Percentiles rank a stretch among this genome's conserved stretches.
Conservation (phyloP, 2,113 vertebrate species). For the Xiphophorus maculatus region DNA sequence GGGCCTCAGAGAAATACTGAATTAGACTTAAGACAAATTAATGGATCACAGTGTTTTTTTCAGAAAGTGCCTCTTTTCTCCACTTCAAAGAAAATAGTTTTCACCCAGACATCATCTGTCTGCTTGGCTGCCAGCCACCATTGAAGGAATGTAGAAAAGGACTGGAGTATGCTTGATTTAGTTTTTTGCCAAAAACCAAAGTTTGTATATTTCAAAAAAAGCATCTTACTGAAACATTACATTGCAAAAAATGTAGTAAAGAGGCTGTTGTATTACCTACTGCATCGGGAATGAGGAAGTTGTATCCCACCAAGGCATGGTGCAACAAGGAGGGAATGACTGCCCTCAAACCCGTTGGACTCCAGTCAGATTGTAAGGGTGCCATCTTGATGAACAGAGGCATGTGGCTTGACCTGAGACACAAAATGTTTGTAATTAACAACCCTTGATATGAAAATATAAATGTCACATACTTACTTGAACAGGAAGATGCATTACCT, state of each 20-base stretch:
- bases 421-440: not conserved
- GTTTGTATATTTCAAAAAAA: not conserved
- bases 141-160: constrained; percentile 45
- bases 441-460: not conserved
- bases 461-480: not conserved
- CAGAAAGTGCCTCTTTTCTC: constrained; percentile 32
- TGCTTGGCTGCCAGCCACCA: constrained; percentile 7
- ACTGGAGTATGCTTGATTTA: constrained; percentile 8
- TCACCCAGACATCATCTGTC: constrained; percentile 31
- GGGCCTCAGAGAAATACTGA: too few relatives aligned
- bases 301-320: constrained; percentile 91
- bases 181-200: not conserved
- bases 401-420: constrained; percentile 82
- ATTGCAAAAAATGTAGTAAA: not conserved
- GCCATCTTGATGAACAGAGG: constrained; percentile 86
- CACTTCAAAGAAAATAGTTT: constrained; percentile 44
- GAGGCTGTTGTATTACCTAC: constrained; percentile 82
- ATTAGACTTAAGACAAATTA: too few relatives aligned
- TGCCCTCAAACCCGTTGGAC: constrained; percentile 84
- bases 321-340: constrained; percentile 89
- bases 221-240: not conserved
- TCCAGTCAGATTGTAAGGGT: constrained; percentile 84
- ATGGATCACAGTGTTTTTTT: not conserved
- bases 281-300: constrained; percentile 91
- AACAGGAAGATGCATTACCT: constrained; percentile 73